Evolutionary conservation across 1,140 invertebrate species (phyloP).

Genomic region (Dendrolimus punctatus): DNA sequence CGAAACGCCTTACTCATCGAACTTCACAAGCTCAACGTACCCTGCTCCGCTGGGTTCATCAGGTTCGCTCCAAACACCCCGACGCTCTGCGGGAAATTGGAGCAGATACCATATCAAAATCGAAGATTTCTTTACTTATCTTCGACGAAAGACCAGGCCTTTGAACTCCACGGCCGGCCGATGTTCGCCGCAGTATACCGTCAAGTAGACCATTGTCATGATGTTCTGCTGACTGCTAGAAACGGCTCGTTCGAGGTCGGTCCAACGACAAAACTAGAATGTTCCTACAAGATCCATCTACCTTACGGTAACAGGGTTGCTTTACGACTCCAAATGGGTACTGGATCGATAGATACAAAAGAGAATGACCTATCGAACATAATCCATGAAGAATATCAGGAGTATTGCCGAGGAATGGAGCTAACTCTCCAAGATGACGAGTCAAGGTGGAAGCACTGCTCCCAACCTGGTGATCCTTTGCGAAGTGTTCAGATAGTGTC

Average conservation of each 20-base stretch:
- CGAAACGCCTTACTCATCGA: conserved; percentile 73
- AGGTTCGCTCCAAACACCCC: conserved; percentile 64
- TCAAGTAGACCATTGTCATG: conserved; percentile 77
- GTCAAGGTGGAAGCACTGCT: conserved; percentile 73
- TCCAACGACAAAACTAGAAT: conserved; percentile 69
- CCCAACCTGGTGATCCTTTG: conserved; percentile 68
- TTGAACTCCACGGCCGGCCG: conserved; percentile 73
- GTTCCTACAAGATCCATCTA: conserved; percentile 76
- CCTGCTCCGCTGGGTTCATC: conserved; percentile 72
- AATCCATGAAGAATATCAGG: conserved; percentile 43
- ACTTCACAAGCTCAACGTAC: conserved; percentile 75
- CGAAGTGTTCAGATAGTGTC: conserved; percentile 73
- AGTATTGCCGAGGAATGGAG: conserved; percentile 68
- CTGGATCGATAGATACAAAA: conserved; percentile 32
- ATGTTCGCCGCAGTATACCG: conserved; percentile 75
- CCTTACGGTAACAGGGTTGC: conserved; percentile 76
- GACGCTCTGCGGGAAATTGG: conserved; percentile 75
- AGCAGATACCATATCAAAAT: conserved; percentile 72
- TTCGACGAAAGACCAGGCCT: conserved; percentile 42
- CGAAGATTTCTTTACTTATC: conserved; percentile 72
- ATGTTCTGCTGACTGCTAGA: conserved; percentile 73
- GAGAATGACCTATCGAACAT: conserved; percentile 40
- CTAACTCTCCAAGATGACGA: conserved; percentile 71
- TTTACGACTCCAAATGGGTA: conserved; percentile 71
- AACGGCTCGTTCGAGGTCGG: conserved; percentile 75